Evolutionary conservation across 2,113 vertebrate genomes (phyloP).

Genomic region (Apteryx mantelli): DNA sequence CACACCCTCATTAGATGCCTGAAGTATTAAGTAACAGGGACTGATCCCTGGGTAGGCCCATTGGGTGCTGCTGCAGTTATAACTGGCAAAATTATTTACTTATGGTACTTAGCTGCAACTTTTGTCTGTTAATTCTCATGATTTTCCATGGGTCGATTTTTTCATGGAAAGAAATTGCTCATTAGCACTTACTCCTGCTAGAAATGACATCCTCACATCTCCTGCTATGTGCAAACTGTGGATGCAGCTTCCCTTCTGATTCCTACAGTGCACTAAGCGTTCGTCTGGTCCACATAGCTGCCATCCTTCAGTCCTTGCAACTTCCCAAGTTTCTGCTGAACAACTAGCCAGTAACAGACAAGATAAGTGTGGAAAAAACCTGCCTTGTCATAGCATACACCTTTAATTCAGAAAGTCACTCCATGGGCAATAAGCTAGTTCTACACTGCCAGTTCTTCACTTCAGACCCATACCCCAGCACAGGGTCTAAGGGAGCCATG

Average conservation of each 20-base stretch:
- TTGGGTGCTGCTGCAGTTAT: not conserved
- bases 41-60: not conserved
- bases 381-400: not conserved
- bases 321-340: not conserved
- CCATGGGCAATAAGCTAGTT: not conserved
- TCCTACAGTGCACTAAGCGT: fast-evolving
- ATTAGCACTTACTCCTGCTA: not conserved
- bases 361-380: not conserved
- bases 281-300: not conserved
- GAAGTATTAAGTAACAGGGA: not conserved
- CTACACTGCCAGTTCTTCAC: fast-evolving
- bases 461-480: not conserved
- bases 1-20: not conserved
- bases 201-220: not conserved
- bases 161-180: not conserved
- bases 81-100: not conserved
- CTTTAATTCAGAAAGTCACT: not conserved
- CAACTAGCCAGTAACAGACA: not conserved
- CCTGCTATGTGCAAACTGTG: too few relatives aligned
- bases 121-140: not conserved
- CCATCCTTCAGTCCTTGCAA: not conserved
- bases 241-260: not conserved
- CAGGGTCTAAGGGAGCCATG: not conserved
- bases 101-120: not conserved
- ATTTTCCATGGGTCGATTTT: not conserved